Conservation (phyloP, 2,888 invertebrate genomes). For the Rhingia campestris region DNA sequence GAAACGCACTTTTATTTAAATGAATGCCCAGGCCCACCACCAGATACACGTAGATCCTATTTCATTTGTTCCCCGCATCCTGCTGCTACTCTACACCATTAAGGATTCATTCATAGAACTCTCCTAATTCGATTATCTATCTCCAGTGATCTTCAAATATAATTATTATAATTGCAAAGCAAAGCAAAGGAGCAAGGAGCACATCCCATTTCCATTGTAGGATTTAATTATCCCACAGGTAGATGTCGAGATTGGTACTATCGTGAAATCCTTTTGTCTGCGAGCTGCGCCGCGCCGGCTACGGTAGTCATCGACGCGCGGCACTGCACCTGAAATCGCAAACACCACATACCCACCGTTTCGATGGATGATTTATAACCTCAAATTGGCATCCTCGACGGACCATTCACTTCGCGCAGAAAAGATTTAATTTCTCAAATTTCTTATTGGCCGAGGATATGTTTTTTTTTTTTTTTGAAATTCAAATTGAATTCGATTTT, state of each 20-base stretch:
- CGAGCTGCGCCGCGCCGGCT: constrained; percentile 9
- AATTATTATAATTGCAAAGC: constrained; percentile 72
- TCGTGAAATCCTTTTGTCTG: constrained; percentile 64
- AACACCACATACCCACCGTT: constrained; percentile 37
- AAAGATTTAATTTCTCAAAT: constrained; percentile 18
- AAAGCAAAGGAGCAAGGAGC: constrained; percentile 42
- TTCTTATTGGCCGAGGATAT: constrained; percentile 3
- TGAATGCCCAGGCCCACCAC: constrained; percentile 9
- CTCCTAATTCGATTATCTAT: constrained; percentile 71
- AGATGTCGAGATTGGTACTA: constrained; percentile 28
- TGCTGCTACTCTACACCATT: constrained; percentile 36
- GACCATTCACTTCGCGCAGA: constrained; percentile 20
- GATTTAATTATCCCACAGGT: constrained; percentile 71
- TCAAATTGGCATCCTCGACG: constrained; percentile 61
- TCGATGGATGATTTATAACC: constrained; percentile 69
- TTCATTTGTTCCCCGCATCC: constrained; percentile 40
- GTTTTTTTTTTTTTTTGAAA: constrained; percentile 17
- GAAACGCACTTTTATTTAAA: constrained; percentile 70
- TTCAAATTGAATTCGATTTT: constrained; percentile 53
- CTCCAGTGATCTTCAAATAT: constrained; percentile 67
- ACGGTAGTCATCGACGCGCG: constrained; percentile 35
- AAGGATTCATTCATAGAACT: constrained; percentile 67
- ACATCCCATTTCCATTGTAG: constrained; percentile 56
- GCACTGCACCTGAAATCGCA: constrained; percentile 68
- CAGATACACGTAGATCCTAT: constrained; percentile 39